Evolutionary conservation across 2,113 vertebrate species (phyloP).

Genomic region (Xiphophorus couchianus): DNA sequence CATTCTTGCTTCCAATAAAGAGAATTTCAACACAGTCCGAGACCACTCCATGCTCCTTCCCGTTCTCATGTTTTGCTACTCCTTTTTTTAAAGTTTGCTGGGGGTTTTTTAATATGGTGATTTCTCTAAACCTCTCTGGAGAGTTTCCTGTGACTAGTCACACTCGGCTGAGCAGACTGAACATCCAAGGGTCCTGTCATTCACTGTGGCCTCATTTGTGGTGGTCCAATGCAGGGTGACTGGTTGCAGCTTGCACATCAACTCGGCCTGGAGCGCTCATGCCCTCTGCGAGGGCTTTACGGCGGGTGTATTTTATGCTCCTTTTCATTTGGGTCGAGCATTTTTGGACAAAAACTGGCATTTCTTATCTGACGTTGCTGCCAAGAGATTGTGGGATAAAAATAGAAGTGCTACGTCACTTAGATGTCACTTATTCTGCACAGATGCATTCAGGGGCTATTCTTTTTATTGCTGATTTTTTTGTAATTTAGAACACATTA

Average conservation of each 20-base stretch:
- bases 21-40: conserved; percentile 22
- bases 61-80: not conserved
- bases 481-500: conserved; percentile 35
- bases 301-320: not conserved
- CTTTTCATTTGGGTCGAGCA: conserved; percentile 8
- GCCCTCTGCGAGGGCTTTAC: conserved; percentile 15
- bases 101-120: conserved; percentile 6
- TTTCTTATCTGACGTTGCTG: conserved; percentile 33
- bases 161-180: conserved; percentile 54
- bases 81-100: conserved; percentile 9
- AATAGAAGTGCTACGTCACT: conserved; percentile 50
- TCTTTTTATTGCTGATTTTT: conserved; percentile 41
- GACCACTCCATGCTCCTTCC: not conserved
- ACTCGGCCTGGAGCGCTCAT: conserved; percentile 48
- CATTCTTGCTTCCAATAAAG: conserved; percentile 49
- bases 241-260: conserved; percentile 49
- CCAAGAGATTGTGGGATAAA: conserved; percentile 42
- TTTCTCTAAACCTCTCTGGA: conserved; percentile 39
- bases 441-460: conserved; percentile 3
- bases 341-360: conserved; percentile 11
- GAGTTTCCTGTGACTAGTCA: conserved; percentile 51
- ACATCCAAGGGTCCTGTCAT: conserved; percentile 33
- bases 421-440: conserved; percentile 23
- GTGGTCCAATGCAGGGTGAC: conserved; percentile 33
- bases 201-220: conserved; percentile 57